These are phyloP conservation scores for Hylaeus volcanicus DNA, from an alignment of 1,140 invertebrate genomes.

Conservation along the genomic window DNA sequence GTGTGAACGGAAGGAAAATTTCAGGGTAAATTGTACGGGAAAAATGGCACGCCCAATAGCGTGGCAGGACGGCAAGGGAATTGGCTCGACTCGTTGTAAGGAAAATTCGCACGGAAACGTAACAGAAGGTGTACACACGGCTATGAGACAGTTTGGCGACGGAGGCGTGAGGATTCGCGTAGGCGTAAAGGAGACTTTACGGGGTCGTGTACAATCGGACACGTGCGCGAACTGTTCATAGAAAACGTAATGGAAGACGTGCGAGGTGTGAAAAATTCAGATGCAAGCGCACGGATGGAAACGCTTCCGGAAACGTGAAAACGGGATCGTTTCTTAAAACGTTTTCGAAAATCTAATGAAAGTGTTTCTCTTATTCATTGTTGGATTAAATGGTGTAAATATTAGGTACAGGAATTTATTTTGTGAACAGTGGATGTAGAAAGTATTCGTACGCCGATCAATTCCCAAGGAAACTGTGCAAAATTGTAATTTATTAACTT, in stretches of 20 bases:
- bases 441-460: no score
- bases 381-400: no score
- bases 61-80: no score
- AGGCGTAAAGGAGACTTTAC: neutral
- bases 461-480: no score
- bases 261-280: constrained; percentile 22
- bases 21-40: neutral
- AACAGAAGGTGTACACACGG: neutral
- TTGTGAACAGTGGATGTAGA: no score
- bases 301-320: neutral
- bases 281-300: neutral
- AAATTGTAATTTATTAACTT: no score
- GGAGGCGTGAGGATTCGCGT: neutral
- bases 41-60: neutral
- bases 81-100: neutral
- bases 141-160: neutral
- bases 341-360: neutral
- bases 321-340: neutral
- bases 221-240: constrained; percentile 13
- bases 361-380: no score
- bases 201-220: neutral
- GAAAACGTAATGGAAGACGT: constrained; percentile 31
- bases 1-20: neutral
- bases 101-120: constrained; percentile 9
- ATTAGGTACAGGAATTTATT: no score